These are phyloP conservation scores for Geotrypetes seraphini DNA, from an alignment of 2,797 vertebrate species.

Conservation along the genomic window DNA sequence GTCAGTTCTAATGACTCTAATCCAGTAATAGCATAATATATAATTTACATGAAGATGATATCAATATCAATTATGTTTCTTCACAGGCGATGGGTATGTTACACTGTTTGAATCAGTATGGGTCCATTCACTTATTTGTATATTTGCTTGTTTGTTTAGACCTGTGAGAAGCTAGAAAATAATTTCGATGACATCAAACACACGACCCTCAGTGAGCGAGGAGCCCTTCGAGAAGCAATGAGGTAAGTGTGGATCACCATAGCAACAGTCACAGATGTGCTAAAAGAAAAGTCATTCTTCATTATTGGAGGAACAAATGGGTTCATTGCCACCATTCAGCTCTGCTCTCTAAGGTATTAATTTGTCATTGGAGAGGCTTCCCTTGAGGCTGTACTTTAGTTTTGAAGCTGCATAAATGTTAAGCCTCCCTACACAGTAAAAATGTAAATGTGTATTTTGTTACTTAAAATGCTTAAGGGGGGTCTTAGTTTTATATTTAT, in stretches of 20 bases:
- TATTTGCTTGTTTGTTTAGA: constrained; percentile 52
- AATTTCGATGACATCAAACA: constrained; percentile 93
- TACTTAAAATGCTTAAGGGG: constrained; percentile 65
- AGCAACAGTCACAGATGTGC: constrained; percentile 82
- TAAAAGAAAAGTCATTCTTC: constrained; percentile 82
- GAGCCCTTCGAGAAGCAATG: constrained; percentile 79
- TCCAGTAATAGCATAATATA: constrained; percentile 42
- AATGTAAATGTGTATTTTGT: constrained; percentile 77
- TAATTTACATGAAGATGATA: constrained; percentile 36
- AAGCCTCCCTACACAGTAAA: constrained; percentile 70
- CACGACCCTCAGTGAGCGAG: constrained; percentile 77
- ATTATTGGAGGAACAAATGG: constrained; percentile 85
- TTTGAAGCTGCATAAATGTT: constrained; percentile 72
- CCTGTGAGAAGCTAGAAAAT: constrained; percentile 74
- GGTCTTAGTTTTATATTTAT: constrained; percentile 66
- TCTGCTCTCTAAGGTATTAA: constrained; percentile 78
- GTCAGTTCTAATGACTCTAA: constrained; percentile 56
- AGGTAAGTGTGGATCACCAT: constrained; percentile 81
- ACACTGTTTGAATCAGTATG: constrained; percentile 16
- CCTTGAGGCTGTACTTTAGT: constrained; percentile 67
- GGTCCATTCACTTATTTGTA: constrained; percentile 35
- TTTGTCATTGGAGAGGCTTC: constrained; percentile 72
- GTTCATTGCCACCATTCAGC: constrained; percentile 79
- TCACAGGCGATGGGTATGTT: constrained; percentile 12
- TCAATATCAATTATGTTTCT: constrained; percentile 32